phyloP scores from a whole-genome alignment of 2,113 vertebrate genomes.

The Daubentonia madagascariensis region DNA sequence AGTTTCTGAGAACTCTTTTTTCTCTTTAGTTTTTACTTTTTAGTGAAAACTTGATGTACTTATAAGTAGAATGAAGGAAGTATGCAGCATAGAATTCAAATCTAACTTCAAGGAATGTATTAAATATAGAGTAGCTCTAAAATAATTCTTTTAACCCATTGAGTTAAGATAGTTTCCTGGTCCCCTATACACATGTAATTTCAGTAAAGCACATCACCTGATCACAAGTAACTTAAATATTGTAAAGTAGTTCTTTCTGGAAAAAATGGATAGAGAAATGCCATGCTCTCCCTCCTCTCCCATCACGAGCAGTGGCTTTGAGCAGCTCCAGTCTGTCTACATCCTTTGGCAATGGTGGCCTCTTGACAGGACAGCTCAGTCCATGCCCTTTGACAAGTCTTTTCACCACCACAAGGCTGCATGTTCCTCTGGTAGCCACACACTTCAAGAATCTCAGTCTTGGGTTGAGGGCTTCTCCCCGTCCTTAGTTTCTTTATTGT shows the following conservation, averaged over 20 bases:
- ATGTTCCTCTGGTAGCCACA: background rate
- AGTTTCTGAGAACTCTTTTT: background rate
- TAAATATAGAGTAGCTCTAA: constrained; percentile 11
- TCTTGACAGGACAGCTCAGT: background rate
- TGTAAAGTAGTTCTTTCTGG: constrained; percentile 22
- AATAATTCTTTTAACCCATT: constrained; percentile 38
- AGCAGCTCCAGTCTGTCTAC: background rate
- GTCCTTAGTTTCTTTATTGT: background rate
- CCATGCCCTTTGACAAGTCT: background rate
- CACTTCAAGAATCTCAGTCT: background rate
- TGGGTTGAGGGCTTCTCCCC: background rate
- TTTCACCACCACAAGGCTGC: background rate
- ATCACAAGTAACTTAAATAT: background rate
- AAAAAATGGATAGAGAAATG: background rate
- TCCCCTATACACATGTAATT: background rate
- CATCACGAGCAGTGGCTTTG: background rate
- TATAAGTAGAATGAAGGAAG: background rate
- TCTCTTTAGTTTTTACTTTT: constrained; percentile 36
- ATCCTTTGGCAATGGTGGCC: background rate
- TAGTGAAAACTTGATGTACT: background rate
- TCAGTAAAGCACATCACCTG: background rate
- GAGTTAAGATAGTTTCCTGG: background rate
- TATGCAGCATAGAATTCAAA: constrained; percentile 23
- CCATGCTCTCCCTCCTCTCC: background rate
- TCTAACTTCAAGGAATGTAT: constrained; percentile 33